Conservation (phyloP, 1,140 invertebrate species). For the Drosophila mayri region DNA sequence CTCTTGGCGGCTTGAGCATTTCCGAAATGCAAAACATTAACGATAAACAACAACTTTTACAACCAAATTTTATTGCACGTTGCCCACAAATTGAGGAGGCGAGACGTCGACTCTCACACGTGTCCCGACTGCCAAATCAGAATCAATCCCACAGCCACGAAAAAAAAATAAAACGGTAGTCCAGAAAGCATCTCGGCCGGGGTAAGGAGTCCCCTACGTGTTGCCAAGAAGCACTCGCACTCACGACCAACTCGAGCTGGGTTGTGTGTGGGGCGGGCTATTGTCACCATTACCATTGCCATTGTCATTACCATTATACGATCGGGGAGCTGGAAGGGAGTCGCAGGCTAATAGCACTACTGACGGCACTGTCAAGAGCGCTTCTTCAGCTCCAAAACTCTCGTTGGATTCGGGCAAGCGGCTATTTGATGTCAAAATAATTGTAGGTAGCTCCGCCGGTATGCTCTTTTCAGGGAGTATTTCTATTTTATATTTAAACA, state of each 20-base stretch:
- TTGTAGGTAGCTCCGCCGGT: conserved; percentile 56
- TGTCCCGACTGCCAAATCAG: conserved; percentile 73
- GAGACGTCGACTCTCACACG: conserved; percentile 54
- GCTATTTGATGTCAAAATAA: conserved; percentile 82
- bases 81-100: conserved; percentile 66
- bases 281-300: conserved; percentile 51
- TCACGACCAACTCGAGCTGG: conserved; percentile 46
- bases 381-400: conserved; percentile 32
- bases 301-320: conserved; percentile 36
- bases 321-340: conserved; percentile 20
- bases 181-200: conserved; percentile 59
- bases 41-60: conserved; percentile 77
- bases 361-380: conserved; percentile 8
- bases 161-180: conserved; percentile 57
- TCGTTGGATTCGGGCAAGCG: conserved; percentile 48
- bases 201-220: conserved; percentile 58
- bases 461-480: conserved; percentile 7
- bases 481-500: neutral
- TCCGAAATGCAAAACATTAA: conserved; percentile 75
- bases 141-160: conserved; percentile 48
- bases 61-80: conserved; percentile 76
- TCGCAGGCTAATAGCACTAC: conserved; percentile 3
- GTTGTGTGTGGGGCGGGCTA: conserved; percentile 61
- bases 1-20: conserved; percentile 29
- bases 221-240: conserved; percentile 58